A percentile compares a stretch with the other conserved stretches of the same genome.
phyloP scores from a whole-genome alignment of 2,113 vertebrate genomes.

The Pycnonotus jocosus region DNA sequence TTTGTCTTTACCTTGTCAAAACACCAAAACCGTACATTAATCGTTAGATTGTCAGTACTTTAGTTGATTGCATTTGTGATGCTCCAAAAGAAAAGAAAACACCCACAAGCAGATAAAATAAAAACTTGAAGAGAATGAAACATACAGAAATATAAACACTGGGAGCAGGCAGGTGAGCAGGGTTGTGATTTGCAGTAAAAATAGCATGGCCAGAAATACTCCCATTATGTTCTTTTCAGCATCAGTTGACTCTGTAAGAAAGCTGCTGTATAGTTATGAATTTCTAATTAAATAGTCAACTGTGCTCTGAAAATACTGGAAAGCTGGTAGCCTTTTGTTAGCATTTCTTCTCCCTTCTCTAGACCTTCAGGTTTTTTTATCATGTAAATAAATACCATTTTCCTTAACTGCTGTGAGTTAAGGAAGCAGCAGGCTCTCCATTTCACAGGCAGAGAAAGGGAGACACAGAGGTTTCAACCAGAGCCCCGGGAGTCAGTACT shows the following conservation, averaged over 20 bases:
- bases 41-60: conserved; percentile 11
- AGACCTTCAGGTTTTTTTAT: not conserved
- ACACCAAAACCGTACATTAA: not conserved
- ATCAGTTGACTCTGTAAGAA: not conserved
- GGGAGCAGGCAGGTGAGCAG: not conserved
- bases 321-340: not conserved
- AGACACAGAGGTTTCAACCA: not conserved
- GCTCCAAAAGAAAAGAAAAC: conserved; percentile 58
- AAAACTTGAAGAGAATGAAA: conserved; percentile 48
- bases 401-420: not conserved
- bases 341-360: not conserved
- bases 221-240: not conserved
- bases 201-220: not conserved
- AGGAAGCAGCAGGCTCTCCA: not conserved
- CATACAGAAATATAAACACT: not conserved
- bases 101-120: conserved; percentile 45
- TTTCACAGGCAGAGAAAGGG: not conserved
- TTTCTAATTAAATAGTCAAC: not conserved
- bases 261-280: not conserved
- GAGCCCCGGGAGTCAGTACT: not conserved
- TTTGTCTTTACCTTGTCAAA: conserved; percentile 62
- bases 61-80: conserved; percentile 53
- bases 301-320: not conserved
- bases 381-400: not conserved
- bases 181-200: conserved; percentile 18